Conservation (phyloP, 35 echinoderm and acorn worm species). For the Ophiothrix spiculata region DNA sequence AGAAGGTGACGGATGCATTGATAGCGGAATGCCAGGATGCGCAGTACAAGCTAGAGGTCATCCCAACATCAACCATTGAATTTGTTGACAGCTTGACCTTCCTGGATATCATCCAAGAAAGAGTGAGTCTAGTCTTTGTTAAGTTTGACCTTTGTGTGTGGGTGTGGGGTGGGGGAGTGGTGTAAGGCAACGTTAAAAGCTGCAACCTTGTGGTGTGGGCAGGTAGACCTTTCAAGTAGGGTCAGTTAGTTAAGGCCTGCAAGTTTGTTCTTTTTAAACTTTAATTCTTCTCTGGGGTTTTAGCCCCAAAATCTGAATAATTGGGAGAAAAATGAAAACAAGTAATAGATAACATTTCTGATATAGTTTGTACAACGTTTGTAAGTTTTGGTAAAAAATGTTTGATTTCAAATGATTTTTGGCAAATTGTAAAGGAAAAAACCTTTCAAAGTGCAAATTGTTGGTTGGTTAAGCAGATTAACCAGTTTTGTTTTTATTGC, state of each 20-base stretch:
- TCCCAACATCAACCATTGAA: conserved; percentile 73
- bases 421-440: too few relatives aligned
- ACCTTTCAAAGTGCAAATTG: too few relatives aligned
- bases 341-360: too few relatives aligned
- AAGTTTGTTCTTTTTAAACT: neutral
- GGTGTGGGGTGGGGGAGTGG: neutral
- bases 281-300: neutral
- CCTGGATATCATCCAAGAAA: conserved; percentile 89
- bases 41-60: conserved; percentile 90
- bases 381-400: neutral
- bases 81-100: conserved; percentile 95
- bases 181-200: neutral
- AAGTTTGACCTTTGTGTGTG: neutral
- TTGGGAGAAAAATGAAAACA: too few relatives aligned
- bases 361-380: too few relatives aligned
- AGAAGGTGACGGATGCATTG: conserved; percentile 71
- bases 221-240: too few relatives aligned
- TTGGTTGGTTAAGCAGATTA: too few relatives aligned
- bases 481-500: too few relatives aligned
- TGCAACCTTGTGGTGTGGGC: neutral
- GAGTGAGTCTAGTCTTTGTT: conserved; percentile 41
- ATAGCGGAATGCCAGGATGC: conserved; percentile 96
- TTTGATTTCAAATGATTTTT: too few relatives aligned
- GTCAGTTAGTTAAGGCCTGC: neutral
- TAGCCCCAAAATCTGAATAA: too few relatives aligned